Conservation (phyloP, 2,888 invertebrate genomes). For the Caenorhabditis plicata region DNA sequence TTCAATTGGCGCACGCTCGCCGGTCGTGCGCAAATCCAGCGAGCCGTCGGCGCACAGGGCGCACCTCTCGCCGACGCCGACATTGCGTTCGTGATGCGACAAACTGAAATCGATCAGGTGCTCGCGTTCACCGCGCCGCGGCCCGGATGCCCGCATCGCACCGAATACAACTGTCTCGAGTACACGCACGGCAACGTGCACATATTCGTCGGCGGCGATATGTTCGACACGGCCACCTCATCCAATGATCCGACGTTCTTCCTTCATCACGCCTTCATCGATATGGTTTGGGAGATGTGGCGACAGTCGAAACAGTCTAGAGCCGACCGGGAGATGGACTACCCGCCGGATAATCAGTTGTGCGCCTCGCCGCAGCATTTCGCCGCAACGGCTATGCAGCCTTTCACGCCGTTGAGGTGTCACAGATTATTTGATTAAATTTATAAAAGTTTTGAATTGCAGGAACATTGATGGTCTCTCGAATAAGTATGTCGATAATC, state of each 20-base stretch:
- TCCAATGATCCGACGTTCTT: conserved; percentile 66
- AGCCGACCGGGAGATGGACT: conserved; percentile 40
- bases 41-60: conserved; percentile 50
- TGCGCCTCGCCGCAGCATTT: conserved; percentile 55
- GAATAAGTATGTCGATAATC: conserved; percentile 59
- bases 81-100: conserved; percentile 48
- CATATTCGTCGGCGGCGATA: conserved; percentile 56
- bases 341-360: conserved; percentile 49
- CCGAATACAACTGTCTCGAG: conserved; percentile 50
- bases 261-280: conserved; percentile 66
- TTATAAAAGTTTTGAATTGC: background rate
- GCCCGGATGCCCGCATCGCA: conserved; percentile 47
- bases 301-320: conserved; percentile 30
- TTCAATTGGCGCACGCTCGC: conserved; percentile 49
- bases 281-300: conserved; percentile 65
- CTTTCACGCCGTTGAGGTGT: conserved; percentile 40
- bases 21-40: conserved; percentile 36
- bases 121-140: conserved; percentile 57
- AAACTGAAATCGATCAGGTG: conserved; percentile 52
- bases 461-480: conserved; percentile 49
- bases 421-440: background rate
- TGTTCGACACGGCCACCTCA: conserved; percentile 52
- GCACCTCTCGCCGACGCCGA: conserved; percentile 39
- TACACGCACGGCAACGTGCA: conserved; percentile 59
- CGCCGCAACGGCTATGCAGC: conserved; percentile 38